Conservation (phyloP, 2,797 vertebrate genomes). For the Pteronotus mesoamericanus region DNA sequence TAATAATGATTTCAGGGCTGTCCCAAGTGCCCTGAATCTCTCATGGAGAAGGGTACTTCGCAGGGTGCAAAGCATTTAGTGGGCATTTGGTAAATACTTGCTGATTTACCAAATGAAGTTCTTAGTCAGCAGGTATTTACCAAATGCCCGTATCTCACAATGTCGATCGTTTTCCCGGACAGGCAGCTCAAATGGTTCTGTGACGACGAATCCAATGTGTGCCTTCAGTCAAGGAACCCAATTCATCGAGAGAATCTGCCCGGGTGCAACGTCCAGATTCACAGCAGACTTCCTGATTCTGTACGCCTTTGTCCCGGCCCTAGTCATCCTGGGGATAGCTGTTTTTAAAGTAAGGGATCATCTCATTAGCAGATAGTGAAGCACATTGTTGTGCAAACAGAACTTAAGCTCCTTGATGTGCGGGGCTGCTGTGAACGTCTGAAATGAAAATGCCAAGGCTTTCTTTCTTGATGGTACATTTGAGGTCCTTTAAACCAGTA, state of each 20-base stretch:
- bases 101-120: neutral
- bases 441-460: neutral
- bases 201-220: slow-evolving; percentile 58
- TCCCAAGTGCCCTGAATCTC: neutral
- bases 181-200: slow-evolving; percentile 75
- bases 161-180: slow-evolving; percentile 21
- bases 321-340: slow-evolving; percentile 87
- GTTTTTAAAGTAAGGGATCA: slow-evolving; percentile 93
- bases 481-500: neutral
- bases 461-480: neutral
- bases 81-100: neutral
- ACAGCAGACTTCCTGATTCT: slow-evolving; percentile 89
- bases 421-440: neutral
- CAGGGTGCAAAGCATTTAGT: neutral
- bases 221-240: slow-evolving; percentile 71
- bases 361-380: slow-evolving; percentile 83
- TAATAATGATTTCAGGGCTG: neutral
- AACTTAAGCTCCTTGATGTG: neutral
- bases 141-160: neutral
- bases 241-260: slow-evolving; percentile 81
- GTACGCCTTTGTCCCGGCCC: slow-evolving; percentile 91
- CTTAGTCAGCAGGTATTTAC: neutral
- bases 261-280: slow-evolving; percentile 87
- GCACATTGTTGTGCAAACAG: neutral
- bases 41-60: neutral